Evolutionary conservation across 1,140 invertebrate genomes (phyloP).

Genomic region (Pantala flavescens): DNA sequence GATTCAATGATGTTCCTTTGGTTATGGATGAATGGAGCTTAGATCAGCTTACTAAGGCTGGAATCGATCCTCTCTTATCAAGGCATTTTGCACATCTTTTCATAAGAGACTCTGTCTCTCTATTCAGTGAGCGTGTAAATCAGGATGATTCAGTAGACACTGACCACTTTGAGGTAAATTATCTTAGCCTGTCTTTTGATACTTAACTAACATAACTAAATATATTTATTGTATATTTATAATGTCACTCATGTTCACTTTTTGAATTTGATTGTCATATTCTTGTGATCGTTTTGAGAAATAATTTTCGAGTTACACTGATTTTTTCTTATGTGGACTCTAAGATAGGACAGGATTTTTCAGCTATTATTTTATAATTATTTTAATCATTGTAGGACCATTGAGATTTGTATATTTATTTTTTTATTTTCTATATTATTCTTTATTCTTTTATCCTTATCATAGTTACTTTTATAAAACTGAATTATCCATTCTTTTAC

Average conservation of each 20-base stretch:
- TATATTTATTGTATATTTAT: neutral
- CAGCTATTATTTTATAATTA: too few species aligned
- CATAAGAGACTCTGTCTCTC: slow-evolving; percentile 90
- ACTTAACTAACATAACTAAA: neutral
- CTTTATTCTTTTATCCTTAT: neutral
- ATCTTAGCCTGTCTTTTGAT: neutral
- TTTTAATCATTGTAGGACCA: too few species aligned
- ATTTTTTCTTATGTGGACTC: too few species aligned
- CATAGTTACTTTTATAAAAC: neutral
- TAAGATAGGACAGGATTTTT: too few species aligned
- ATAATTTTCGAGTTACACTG: too few species aligned
- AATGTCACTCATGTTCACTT: too few species aligned
- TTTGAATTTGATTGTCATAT: too few species aligned
- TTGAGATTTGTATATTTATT: slow-evolving; percentile 7
- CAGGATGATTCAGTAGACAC: slow-evolving; percentile 90
- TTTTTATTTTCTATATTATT: slow-evolving; percentile 13
- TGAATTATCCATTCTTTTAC: slow-evolving; percentile 27
- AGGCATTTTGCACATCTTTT: slow-evolving; percentile 97
- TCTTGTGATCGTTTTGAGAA: neutral
- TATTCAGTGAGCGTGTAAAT: slow-evolving; percentile 92
- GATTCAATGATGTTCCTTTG: slow-evolving; percentile 85
- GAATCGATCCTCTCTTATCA: slow-evolving; percentile 82
- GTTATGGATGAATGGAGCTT: slow-evolving; percentile 78
- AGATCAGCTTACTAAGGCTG: slow-evolving; percentile 67
- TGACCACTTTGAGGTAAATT: slow-evolving; percentile 92